phyloP scores from a whole-genome alignment of 2,797 vertebrate species.

The Gymnoscopelus microlampas region DNA sequence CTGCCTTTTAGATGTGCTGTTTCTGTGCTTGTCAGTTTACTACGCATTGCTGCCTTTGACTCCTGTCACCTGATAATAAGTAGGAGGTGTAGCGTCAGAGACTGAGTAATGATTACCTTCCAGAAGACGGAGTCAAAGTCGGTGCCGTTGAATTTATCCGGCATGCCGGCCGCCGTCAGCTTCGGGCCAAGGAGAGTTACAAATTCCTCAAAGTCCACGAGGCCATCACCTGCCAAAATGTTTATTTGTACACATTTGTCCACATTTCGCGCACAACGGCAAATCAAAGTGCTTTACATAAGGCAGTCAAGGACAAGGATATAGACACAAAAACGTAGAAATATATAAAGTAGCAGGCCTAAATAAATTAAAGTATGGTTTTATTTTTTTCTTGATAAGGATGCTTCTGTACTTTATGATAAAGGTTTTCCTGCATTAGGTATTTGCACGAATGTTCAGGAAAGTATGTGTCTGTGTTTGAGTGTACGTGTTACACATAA shows the following conservation, averaged over 20 bases:
- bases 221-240: conserved; percentile 87
- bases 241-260: not conserved
- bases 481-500: too few relatives aligned
- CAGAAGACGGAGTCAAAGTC: conserved; percentile 98
- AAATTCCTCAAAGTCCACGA: conserved; percentile 98
- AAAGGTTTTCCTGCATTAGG: too few relatives aligned
- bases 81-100: conserved; percentile 22
- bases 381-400: too few relatives aligned
- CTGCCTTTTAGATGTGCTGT: conserved; percentile 11
- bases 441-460: too few relatives aligned
- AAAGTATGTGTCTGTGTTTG: too few relatives aligned
- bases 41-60: not conserved
- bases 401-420: too few relatives aligned
- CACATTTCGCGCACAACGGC: too few relatives aligned
- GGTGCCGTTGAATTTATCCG: conserved; percentile 94
- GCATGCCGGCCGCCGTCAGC: conserved; percentile 92
- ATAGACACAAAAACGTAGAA: too few relatives aligned
- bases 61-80: conserved; percentile 48
- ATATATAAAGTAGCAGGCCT: too few relatives aligned
- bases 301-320: too few relatives aligned
- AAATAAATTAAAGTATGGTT: too few relatives aligned
- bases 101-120: conserved; percentile 84
- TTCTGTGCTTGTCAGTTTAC: conserved; percentile 20
- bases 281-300: too few relatives aligned
- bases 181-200: conserved; percentile 96